A percentile compares a stretch with the other conserved stretches of the same genome.
Evolutionary conservation across 2,888 invertebrate genomes (phyloP).

Genomic region (Oxytorus armatus): DNA sequence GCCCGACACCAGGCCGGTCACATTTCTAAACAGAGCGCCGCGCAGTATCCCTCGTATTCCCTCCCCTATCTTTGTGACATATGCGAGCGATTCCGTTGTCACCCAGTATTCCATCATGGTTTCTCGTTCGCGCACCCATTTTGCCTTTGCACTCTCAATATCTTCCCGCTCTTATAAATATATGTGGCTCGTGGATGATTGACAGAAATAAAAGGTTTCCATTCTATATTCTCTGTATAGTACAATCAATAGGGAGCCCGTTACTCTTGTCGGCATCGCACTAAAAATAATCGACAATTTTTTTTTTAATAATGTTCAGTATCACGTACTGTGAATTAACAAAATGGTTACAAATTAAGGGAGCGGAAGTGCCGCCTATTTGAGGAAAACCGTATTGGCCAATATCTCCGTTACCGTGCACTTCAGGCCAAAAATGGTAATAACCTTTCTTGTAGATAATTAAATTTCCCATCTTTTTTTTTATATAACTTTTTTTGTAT

Average conservation of each 20-base stretch:
- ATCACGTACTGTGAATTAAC: too few relatives aligned
- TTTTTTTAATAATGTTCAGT: too few relatives aligned
- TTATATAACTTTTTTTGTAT: background rate
- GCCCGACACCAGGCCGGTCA: conserved; percentile 56
- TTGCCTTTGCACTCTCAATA: conserved; percentile 18
- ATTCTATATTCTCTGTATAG: background rate
- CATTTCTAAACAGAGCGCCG: conserved; percentile 55
- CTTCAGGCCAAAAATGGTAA: too few relatives aligned
- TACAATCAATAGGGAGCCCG: too few relatives aligned
- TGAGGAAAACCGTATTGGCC: too few relatives aligned
- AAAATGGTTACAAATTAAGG: too few relatives aligned
- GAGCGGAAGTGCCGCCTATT: too few relatives aligned
- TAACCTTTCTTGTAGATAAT: too few relatives aligned
- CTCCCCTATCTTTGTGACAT: background rate
- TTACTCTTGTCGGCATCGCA: too few relatives aligned
- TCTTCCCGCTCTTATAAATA: background rate
- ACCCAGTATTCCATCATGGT: conserved; percentile 62
- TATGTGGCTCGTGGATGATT: background rate
- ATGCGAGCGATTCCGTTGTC: conserved; percentile 62
- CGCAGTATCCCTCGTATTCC: conserved; percentile 28
- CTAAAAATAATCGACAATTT: too few relatives aligned
- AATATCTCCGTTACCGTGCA: too few relatives aligned
- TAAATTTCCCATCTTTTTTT: too few relatives aligned
- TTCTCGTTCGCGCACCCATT: conserved; percentile 52
- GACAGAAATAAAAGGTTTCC: background rate